Evolutionary conservation across 1,140 invertebrate genomes (phyloP), one percentile per base, ranked within the genome.

Genomic region (Drosophila oshimai): DNA sequence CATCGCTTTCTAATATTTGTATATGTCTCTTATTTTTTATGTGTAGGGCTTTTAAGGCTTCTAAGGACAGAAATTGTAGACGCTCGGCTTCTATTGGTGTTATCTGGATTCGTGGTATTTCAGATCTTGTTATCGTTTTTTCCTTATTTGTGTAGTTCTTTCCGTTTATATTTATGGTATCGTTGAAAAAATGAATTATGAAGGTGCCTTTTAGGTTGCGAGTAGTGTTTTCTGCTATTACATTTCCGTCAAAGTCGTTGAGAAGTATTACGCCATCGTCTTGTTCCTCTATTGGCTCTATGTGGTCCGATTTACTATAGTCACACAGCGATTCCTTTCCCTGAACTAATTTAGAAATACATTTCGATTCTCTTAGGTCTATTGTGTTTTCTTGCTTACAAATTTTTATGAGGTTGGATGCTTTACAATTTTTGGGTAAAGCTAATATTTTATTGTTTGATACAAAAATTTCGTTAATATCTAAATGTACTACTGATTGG

Each of bases 231-330:
- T 33, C 9, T 33, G 31, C 9, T 4, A 5, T 22, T 41, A 41
- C 7, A 10, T 17, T 29, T 13, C 26, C 24, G 13, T 29, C 12
- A 17, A 29, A 45, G 22, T 45, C 4, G 26, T 45, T 45, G 1
- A 45, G 13, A 3, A 45, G 26, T 29, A 45, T 13, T 26, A 37
- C 10, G 17, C 17, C 36, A 9, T 12, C 18, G 10, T 20, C 4
- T 10, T 20, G 5, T 22, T 42, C 39, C 0, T 42, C 39, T 42
- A 22, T 42, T 24, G n/a, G n/a, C 6, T 55, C 39, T 5, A 55
- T 44, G 18, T 49, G 44, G 10, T 41, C 45, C 18, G 55, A 17
- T 13, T 49, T 60, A 18, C 55, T 60, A 29, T 39, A 60, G 3
- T 39, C 33, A 33, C 46, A 42, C 10, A 49, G 10, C 37, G 24